phyloP scores from a whole-genome alignment of 2,113 vertebrate species.

The Myotis lucifugus region DNA sequence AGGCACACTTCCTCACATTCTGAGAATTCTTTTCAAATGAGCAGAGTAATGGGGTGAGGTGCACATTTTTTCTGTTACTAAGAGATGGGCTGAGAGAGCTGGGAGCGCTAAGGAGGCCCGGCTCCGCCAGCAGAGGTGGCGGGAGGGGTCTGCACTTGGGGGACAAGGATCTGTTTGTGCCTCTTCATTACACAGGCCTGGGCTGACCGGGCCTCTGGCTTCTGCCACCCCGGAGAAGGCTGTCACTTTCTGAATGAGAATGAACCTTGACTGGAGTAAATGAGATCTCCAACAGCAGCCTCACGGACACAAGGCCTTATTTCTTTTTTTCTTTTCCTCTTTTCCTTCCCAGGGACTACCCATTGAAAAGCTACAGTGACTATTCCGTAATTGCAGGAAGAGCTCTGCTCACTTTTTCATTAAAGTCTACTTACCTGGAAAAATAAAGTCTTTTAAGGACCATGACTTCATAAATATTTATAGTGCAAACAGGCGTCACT shows the following conservation, averaged over 20 bases:
- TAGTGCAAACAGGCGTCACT: slow-evolving; percentile 48
- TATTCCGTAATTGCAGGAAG: slow-evolving; percentile 56
- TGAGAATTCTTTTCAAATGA: slow-evolving; percentile 20
- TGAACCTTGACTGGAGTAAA: slow-evolving; percentile 55
- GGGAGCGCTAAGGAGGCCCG: not conserved
- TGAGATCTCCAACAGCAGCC: not conserved
- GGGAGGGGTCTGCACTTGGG: not conserved
- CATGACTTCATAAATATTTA: slow-evolving; percentile 78
- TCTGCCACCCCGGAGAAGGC: not conserved
- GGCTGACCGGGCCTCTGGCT: not conserved
- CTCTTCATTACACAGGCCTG: not conserved
- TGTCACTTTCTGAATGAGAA: slow-evolving; percentile 61
- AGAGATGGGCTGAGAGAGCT: not conserved
- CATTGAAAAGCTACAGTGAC: not conserved
- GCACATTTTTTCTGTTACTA: slow-evolving; percentile 51
- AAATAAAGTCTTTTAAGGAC: slow-evolving; percentile 58
- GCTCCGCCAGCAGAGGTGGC: not conserved
- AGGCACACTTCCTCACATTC: not conserved
- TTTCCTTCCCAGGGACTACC: slow-evolving; percentile 54
- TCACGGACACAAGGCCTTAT: not conserved
- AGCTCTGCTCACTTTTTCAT: slow-evolving; percentile 69
- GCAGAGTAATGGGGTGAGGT: not conserved
- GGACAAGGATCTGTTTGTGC: not conserved
- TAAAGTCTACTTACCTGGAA: slow-evolving; percentile 71
- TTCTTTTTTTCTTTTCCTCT: not conserved